phyloP scores from a whole-genome alignment of 1,140 invertebrate species.

The Sminthurinus signatus region DNA sequence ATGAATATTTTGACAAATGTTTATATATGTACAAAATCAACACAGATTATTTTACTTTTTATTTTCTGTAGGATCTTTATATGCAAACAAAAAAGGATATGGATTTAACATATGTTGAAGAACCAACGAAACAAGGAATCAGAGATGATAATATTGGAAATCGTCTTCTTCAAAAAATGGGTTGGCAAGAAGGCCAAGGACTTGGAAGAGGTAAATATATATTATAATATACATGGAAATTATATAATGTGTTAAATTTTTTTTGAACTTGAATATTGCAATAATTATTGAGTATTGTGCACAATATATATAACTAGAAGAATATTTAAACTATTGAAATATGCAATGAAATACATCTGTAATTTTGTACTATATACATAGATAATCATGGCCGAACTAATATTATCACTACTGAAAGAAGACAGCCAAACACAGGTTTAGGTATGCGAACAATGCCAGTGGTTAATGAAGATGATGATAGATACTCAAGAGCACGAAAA shows the following conservation, averaged over 20 bases:
- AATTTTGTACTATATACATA: too few relatives aligned
- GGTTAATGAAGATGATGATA: constrained; percentile 70
- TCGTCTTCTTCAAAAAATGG: constrained; percentile 95
- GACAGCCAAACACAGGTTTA: constrained; percentile 62
- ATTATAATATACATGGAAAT: too few relatives aligned
- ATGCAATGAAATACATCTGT: too few relatives aligned
- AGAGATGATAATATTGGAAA: constrained; percentile 84
- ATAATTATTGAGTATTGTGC: not conserved
- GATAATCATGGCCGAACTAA: constrained; percentile 84
- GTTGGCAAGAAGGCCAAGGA: constrained; percentile 94
- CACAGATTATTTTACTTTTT: too few relatives aligned
- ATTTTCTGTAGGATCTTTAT: constrained; percentile 57
- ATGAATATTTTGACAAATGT: too few relatives aligned
- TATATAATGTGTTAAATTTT: too few relatives aligned
- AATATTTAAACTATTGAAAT: too few relatives aligned
- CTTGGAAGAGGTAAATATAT: constrained; percentile 83
- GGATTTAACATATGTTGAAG: constrained; percentile 51
- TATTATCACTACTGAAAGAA: constrained; percentile 71
- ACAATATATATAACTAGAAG: not conserved
- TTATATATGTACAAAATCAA: too few relatives aligned
- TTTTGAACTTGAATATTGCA: too few relatives aligned
- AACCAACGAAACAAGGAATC: constrained; percentile 65
- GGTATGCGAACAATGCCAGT: constrained; percentile 66
- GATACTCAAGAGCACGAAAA: constrained; percentile 86
- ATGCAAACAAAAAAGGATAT: constrained; percentile 53